Conservation (phyloP, 2,888 invertebrate genomes). For the Ptilodon capucinus region DNA sequence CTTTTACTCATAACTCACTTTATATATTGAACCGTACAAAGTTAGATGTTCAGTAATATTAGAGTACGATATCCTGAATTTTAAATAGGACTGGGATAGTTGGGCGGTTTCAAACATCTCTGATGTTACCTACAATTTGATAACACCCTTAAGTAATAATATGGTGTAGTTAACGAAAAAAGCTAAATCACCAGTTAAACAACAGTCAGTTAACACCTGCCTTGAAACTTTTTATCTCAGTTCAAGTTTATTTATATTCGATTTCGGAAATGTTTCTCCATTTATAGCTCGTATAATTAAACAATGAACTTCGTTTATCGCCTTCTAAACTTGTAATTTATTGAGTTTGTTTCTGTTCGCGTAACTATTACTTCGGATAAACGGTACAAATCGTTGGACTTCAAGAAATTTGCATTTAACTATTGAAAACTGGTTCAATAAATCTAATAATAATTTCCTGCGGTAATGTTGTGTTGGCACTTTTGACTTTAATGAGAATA, state of each 20-base stretch:
- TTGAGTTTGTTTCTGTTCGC: slow-evolving; percentile 14
- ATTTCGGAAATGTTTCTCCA: slow-evolving; percentile 11
- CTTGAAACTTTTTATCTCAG: background rate
- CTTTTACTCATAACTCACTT: background rate
- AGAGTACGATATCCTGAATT: background rate
- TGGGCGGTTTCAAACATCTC: slow-evolving; percentile 2
- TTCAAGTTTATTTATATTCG: background rate
- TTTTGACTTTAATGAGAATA: background rate
- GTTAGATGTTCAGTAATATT: no score
- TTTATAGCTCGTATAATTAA: slow-evolving; percentile 7
- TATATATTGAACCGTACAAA: background rate
- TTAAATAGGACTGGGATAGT: slow-evolving; percentile 1
- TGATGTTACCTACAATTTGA: background rate
- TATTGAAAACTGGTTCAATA: background rate
- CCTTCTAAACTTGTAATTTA: slow-evolving; percentile 20
- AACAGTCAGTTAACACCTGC: background rate
- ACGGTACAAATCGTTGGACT: background rate
- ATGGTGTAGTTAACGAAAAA: no score
- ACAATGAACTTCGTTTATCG: slow-evolving; percentile 16
- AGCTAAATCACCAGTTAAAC: background rate
- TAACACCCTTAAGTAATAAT: background rate
- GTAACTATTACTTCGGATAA: background rate
- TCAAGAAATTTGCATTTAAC: background rate
- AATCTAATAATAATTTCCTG: no score
- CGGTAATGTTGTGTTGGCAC: no score